A percentile compares a stretch with the other conserved stretches of the same genome.
Conservation (phyloP, 1,140 invertebrate species). For the Saxidomus purpurata region DNA sequence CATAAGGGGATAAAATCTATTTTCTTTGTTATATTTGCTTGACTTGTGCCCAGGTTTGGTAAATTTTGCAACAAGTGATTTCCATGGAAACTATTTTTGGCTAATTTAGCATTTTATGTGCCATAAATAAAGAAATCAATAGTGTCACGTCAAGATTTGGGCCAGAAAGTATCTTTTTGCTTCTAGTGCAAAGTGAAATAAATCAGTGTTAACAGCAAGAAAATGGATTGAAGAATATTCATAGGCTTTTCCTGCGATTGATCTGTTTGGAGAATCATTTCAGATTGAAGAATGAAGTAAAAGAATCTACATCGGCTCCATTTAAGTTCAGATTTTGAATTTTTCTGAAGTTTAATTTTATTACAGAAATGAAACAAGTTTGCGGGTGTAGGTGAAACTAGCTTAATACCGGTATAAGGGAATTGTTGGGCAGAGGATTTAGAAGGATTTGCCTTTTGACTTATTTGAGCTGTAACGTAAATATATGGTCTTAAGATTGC, state of each 20-base stretch:
- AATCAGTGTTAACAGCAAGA: neutral
- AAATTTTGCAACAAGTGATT: neutral
- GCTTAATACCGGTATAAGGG: no score
- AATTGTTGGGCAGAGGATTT: neutral
- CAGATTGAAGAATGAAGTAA: no score
- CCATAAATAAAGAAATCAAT: constrained; percentile 17
- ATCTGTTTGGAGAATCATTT: no score
- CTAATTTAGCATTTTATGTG: neutral
- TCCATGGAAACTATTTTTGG: neutral
- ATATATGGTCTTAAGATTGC: no score
- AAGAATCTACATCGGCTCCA: no score
- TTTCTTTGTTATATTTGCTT: no score
- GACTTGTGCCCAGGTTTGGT: no score
- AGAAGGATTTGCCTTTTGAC: neutral
- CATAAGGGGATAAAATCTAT: no score
- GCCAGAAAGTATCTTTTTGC: neutral
- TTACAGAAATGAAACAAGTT: no score
- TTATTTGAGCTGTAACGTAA: neutral
- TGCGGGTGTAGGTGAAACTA: no score
- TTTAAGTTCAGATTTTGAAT: no score
- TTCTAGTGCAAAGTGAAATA: neutral
- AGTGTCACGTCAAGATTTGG: neutral
- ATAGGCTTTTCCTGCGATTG: neutral
- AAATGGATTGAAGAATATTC: neutral
- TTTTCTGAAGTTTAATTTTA: no score